Evolutionary conservation across 2,888 invertebrate genomes (phyloP).

Genomic region (Athripsodes cinereus): DNA sequence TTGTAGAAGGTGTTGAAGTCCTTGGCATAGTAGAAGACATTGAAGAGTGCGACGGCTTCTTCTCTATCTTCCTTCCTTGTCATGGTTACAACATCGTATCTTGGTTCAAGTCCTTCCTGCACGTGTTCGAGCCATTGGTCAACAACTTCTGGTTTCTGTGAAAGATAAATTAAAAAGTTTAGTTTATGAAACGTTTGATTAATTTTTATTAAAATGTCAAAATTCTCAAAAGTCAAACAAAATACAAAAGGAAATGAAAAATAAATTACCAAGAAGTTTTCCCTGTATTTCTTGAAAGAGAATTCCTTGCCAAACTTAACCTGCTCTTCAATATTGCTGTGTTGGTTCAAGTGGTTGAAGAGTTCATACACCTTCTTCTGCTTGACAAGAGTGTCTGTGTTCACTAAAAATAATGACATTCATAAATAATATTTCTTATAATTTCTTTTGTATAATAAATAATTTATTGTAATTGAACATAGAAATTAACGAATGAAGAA

Average conservation of each 20-base stretch:
- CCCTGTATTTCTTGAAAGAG: conserved; percentile 37
- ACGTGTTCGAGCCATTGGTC: conserved; percentile 40
- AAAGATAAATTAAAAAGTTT: neutral
- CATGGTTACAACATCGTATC: conserved; percentile 45
- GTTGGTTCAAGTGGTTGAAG: conserved; percentile 42
- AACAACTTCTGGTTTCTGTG: conserved; percentile 37
- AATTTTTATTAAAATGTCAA: neutral
- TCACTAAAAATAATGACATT: conserved; percentile 15
- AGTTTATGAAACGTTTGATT: neutral
- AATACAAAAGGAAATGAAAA: neutral
- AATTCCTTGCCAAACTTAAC: conserved; percentile 38
- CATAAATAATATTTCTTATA: too few relatives aligned
- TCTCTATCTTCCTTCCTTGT: conserved; percentile 33
- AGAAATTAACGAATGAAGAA: too few relatives aligned
- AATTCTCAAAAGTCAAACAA: too few relatives aligned
- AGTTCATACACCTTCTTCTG: conserved; percentile 45
- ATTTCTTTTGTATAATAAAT: too few relatives aligned
- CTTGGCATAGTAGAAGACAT: conserved; percentile 53
- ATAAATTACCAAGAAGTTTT: conserved; percentile 38
- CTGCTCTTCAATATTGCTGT: conserved; percentile 37
- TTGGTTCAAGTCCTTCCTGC: conserved; percentile 45
- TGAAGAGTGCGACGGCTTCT: conserved; percentile 49
- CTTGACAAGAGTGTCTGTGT: conserved; percentile 36
- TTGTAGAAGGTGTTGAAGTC: conserved; percentile 56
- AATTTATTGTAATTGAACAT: too few relatives aligned